Evolutionary conservation across 2,888 invertebrate species (phyloP).

Genomic region (Papilio gigon): DNA sequence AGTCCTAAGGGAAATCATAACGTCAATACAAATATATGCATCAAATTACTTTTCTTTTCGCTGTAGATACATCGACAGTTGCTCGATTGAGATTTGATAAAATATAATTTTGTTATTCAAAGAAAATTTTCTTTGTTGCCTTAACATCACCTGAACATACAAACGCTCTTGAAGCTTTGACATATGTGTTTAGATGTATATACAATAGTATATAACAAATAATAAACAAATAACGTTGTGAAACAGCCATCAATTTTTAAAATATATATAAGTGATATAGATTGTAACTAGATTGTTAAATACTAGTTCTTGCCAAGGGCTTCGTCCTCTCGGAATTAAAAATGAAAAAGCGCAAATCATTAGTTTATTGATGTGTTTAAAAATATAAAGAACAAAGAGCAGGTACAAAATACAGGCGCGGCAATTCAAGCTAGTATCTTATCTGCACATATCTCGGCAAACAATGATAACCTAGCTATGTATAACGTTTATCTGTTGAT

Average conservation of each 20-base stretch:
- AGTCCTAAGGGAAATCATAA: slow-evolving; percentile 68
- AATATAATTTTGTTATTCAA: background rate
- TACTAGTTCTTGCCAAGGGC: too few species aligned
- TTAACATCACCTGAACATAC: background rate
- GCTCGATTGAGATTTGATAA: background rate
- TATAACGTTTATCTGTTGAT: slow-evolving; percentile 68
- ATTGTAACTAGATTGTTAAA: too few species aligned
- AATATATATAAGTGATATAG: too few species aligned
- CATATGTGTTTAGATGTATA: too few species aligned
- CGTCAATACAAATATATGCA: slow-evolving; percentile 51
- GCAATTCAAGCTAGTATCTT: slow-evolving; percentile 63
- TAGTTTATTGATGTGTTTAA: slow-evolving; percentile 43
- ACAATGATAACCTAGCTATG: slow-evolving; percentile 76
- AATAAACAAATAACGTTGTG: too few species aligned
- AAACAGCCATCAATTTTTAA: too few species aligned
- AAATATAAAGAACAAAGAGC: slow-evolving; percentile 55
- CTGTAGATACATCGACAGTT: background rate
- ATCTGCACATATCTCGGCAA: slow-evolving; percentile 76
- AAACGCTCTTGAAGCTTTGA: background rate
- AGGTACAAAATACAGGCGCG: slow-evolving; percentile 65
- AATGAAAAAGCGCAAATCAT: too few species aligned
- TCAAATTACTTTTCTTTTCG: slow-evolving; percentile 43
- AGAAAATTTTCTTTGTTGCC: background rate
- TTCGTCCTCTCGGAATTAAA: too few species aligned
- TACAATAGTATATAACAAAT: too few species aligned